Evolutionary conservation across 2,797 vertebrate genomes (phyloP), one percentile per base, ranked within the genome.

Genomic region (Glossophaga mutica): DNA sequence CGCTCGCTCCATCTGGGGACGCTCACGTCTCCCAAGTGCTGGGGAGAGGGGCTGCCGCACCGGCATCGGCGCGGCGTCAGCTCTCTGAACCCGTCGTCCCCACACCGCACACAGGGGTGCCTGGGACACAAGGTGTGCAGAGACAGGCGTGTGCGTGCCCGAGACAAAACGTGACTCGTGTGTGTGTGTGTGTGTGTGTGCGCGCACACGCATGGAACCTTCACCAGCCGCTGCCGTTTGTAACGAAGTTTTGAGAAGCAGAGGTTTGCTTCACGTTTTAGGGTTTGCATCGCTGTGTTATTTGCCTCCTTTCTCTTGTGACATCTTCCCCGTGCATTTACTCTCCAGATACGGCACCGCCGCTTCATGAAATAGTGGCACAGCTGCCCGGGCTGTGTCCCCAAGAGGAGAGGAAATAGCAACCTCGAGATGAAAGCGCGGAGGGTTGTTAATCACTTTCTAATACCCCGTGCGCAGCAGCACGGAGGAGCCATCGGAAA

Each of bases 301-400:
- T 44, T 71, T 62, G 10, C 22, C 85, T 76, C 65, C 22, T 52
- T 32, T 71, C 2, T 81, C 86, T 94, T 70, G 94, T 95, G 92
- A 18, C 88, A 89, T 94, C 84, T 46, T 42, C 76, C 14, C 89
- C 74, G 37, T 62, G 52, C 2, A 85, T 96, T 95, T 97, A 97
- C 96, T 97, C 84, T 96, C 95, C 65, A 97, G 94, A 95, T 87
- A 83, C 37, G 65, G 11, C 78, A 94, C 59, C 91, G 67, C 84
- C 94, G 78, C 87, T 94, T 96, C 91, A 59, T 73, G 89, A 95
- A 97, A 98, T 96, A 96, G 96, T 67, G 71, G 96, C 84, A 87
- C 97, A 98, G 97, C 97, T 97, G 97, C 89, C 93, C 81, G 32
- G 82, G 96, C 97, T 98, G 96, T 98, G 87, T 97, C 93, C 57